phyloP scores from a whole-genome alignment of 2,113 vertebrate species.

The Melanerpes aurifrons region DNA sequence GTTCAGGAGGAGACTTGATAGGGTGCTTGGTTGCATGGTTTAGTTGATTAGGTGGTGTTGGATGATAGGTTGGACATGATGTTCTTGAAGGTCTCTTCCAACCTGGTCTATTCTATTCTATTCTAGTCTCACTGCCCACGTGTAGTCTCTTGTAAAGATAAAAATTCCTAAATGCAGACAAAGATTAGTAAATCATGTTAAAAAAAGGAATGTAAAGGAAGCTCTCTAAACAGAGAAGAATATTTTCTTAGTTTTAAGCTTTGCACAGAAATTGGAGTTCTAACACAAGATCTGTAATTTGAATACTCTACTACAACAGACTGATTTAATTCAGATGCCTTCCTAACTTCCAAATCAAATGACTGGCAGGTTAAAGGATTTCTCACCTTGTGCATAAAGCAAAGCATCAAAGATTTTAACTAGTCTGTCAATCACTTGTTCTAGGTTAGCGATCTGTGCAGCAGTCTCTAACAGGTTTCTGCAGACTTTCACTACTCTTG shows the following conservation, averaged over 20 bases:
- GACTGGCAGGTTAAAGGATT: neutral
- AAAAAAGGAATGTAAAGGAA: neutral
- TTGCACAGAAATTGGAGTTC: neutral
- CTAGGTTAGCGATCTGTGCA: conserved; percentile 53
- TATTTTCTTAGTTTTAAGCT: neutral
- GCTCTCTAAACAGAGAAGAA: neutral
- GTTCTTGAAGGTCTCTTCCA: too few species aligned
- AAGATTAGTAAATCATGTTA: neutral
- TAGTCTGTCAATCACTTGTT: conserved; percentile 74
- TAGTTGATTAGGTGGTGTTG: too few species aligned
- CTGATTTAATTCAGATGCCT: neutral
- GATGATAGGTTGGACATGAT: too few species aligned
- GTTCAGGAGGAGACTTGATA: too few species aligned
- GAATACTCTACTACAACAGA: neutral
- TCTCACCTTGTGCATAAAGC: conserved; percentile 87
- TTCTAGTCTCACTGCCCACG: too few species aligned
- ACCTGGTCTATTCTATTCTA: too few species aligned
- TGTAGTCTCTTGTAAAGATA: neutral
- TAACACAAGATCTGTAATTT: neutral
- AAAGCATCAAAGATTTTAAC: conserved; percentile 87
- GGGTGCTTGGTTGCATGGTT: too few species aligned
- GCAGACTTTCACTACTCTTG: conserved; percentile 80
- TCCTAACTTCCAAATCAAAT: neutral
- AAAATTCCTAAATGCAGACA: neutral
- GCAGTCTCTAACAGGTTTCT: conserved; percentile 79